Evolutionary conservation across 2,888 invertebrate species (phyloP).

Genomic region (Pedicia rivosa): DNA sequence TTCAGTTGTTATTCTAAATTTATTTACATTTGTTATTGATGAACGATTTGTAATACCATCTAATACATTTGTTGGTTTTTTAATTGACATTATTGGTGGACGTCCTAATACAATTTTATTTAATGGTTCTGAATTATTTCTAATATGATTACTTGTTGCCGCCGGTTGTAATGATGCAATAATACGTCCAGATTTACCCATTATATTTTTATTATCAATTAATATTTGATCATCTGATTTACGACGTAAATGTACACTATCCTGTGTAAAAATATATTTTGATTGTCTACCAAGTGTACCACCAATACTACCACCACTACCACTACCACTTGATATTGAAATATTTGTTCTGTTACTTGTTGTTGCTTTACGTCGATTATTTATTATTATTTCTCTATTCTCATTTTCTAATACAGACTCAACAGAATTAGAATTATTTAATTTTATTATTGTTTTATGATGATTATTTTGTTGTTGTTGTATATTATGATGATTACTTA

Average conservation of each 20-base stretch:
- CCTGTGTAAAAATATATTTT: not conserved
- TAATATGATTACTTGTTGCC: slow-evolving; percentile 8
- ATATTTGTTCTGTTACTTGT: no score
- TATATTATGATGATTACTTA: slow-evolving; percentile 18
- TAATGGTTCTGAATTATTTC: slow-evolving; percentile 10
- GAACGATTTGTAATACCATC: slow-evolving; percentile 12
- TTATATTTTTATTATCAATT: slow-evolving; percentile 1
- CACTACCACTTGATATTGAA: not conserved
- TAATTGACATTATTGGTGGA: not conserved
- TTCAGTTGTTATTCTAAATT: not conserved
- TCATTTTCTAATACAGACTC: not conserved
- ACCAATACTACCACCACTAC: not conserved
- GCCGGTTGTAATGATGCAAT: not conserved
- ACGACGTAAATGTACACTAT: not conserved
- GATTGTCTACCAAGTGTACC: not conserved
- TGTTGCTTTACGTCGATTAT: no score
- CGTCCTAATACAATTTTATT: slow-evolving; percentile 2
- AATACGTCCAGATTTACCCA: not conserved
- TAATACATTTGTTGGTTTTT: slow-evolving; percentile 4
- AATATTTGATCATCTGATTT: not conserved
- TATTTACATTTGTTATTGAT: slow-evolving; percentile 21
- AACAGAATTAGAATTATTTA: not conserved
- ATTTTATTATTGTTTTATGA: not conserved
- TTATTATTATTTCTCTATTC: not conserved
- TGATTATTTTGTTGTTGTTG: slow-evolving; percentile 11